Conservation (phyloP, 2,113 vertebrate species). For the Micronycteris hirsuta region DNA sequence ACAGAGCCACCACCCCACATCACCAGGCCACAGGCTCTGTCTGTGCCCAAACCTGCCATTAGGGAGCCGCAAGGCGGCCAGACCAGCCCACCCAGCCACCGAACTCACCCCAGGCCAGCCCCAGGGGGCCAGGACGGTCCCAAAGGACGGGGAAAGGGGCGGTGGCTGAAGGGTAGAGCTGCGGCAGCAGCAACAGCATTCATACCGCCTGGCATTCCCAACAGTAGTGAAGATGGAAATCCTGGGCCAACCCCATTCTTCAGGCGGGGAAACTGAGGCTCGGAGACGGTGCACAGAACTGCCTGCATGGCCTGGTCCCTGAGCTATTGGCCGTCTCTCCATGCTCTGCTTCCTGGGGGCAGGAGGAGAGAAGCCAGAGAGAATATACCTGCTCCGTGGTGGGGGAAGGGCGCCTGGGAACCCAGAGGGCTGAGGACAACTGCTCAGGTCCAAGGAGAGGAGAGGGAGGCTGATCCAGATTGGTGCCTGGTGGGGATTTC, state of each 20-base stretch:
- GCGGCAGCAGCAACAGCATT: neutral
- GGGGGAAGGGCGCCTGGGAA: neutral
- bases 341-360: neutral
- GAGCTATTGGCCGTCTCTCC: neutral
- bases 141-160: neutral
- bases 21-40: conserved; percentile 51
- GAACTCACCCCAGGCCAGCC: neutral
- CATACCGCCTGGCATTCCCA: fast-evolving
- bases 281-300: fast-evolving
- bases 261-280: neutral
- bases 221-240: fast-evolving
- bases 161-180: neutral
- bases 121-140: neutral
- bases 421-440: too few relatives aligned
- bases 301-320: neutral
- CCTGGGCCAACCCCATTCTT: neutral
- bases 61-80: neutral
- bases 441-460: neutral
- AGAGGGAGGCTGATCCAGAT: neutral
- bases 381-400: neutral
- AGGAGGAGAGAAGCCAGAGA: fast-evolving
- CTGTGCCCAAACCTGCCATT: conserved; percentile 45
- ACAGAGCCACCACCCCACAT: neutral
- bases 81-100: neutral
- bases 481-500: neutral